These are phyloP conservation scores for Dendrolimus kikuchii DNA, from an alignment of 1,140 invertebrate genomes.

Conservation along the genomic window DNA sequence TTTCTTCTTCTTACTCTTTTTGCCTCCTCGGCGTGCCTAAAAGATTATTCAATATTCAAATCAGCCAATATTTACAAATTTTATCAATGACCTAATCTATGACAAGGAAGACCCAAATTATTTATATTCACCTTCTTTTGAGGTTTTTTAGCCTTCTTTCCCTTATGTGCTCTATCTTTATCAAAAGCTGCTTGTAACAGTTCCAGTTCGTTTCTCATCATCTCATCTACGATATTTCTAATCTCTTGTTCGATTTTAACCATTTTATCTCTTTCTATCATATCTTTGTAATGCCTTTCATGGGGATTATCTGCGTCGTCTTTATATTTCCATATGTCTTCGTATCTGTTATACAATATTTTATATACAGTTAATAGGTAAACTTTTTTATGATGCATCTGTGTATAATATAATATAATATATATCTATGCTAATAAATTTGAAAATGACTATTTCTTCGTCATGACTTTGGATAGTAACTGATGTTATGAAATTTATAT, in stretches of 20 bases:
- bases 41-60: constrained; percentile 6
- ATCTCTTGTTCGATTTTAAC: constrained; percentile 89
- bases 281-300: constrained; percentile 81
- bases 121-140: constrained; percentile 76
- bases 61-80: too few relatives aligned
- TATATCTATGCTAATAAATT: neutral
- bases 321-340: constrained; percentile 86
- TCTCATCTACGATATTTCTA: constrained; percentile 86
- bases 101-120: too few relatives aligned
- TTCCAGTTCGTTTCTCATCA: constrained; percentile 88
- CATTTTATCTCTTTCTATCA: constrained; percentile 88
- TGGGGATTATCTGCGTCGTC: constrained; percentile 80
- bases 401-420: too few relatives aligned
- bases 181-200: constrained; percentile 86
- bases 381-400: neutral
- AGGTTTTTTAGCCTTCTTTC: constrained; percentile 85
- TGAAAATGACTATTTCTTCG: neutral
- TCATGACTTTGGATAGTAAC: too few relatives aligned
- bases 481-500: too few relatives aligned
- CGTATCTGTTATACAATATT: constrained; percentile 62
- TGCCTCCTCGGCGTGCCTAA: constrained; percentile 82
- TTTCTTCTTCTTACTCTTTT: constrained; percentile 93
- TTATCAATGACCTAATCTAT: constrained; percentile 3
- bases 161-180: constrained; percentile 80
- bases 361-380: constrained; percentile 3